phyloP scores from a whole-genome alignment of 2,113 vertebrate genomes.

The Mellivora capensis region DNA sequence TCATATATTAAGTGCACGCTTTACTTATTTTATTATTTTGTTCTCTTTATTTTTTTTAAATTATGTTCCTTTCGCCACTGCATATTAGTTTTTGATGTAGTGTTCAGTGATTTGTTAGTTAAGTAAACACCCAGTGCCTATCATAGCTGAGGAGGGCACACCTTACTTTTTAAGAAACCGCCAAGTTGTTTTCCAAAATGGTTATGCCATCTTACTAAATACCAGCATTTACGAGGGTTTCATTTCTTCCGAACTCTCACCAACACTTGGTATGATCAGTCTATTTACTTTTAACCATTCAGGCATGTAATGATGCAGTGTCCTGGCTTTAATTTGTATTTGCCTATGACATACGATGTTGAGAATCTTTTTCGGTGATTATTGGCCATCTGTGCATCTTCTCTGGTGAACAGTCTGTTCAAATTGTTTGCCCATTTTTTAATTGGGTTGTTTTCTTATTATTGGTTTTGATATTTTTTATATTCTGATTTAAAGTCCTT shows the following conservation, averaged over 20 bases:
- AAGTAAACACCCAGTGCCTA: no score
- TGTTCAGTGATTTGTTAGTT: no score
- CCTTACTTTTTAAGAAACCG: constrained; percentile 1
- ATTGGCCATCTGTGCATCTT: constrained; percentile 5
- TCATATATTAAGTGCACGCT: not conserved
- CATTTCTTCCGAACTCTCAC: not conserved
- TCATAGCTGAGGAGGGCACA: not conserved
- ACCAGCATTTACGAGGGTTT: not conserved
- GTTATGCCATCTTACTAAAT: not conserved
- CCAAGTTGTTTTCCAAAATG: not conserved
- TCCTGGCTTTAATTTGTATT: not conserved
- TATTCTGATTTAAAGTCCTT: not conserved
- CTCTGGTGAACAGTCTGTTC: not conserved
- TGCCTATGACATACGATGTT: not conserved
- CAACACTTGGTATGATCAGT: not conserved
- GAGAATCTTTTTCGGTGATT: not conserved
- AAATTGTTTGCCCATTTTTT: constrained; percentile 16
- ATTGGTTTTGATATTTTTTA: not conserved
- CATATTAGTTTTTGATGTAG: no score
- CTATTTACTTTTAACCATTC: not conserved
- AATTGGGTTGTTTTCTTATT: not conserved
- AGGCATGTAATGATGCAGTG: not conserved
- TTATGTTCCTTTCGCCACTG: no score
- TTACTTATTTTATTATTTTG: not conserved
- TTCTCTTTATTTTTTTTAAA: no score